phyloP scores from a whole-genome alignment of 1,140 invertebrate genomes.

The Microplitis demolitor region DNA sequence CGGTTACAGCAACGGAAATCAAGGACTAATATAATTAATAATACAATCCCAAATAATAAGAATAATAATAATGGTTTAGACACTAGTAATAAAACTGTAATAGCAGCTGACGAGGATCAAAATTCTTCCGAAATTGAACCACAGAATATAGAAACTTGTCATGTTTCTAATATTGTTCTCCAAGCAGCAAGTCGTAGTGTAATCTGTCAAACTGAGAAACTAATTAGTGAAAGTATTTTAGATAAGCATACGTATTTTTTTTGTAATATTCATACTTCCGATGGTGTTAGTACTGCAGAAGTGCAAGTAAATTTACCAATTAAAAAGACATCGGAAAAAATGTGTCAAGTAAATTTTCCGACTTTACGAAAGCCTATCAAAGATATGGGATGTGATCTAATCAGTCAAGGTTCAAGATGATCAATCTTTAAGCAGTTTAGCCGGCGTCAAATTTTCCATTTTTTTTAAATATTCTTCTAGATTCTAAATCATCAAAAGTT shows the following conservation, averaged over 20 bases:
- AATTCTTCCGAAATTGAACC: neutral
- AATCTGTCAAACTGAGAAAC: constrained; percentile 23
- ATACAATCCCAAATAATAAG: neutral
- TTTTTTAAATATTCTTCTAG: constrained; percentile 18
- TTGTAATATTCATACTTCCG: constrained; percentile 1
- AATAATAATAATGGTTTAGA: neutral
- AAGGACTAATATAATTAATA: neutral
- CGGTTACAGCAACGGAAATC: constrained; percentile 4
- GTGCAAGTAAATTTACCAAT: constrained; percentile 24
- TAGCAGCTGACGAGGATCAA: too few relatives aligned
- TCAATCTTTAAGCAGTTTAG: neutral
- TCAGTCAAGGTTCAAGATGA: constrained; percentile 8
- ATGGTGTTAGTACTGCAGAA: constrained; percentile 23
- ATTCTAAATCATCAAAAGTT: neutral
- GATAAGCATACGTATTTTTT: constrained; percentile 17
- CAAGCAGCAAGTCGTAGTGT: neutral
- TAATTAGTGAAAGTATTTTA: neutral
- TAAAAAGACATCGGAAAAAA: constrained; percentile 2
- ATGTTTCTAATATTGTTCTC: neutral
- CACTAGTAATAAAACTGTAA: neutral
- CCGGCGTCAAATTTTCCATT: neutral
- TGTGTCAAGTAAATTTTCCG: constrained; percentile 3
- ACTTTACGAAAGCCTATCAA: neutral
- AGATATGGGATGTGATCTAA: constrained; percentile 26
- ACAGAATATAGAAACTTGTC: neutral